These are phyloP conservation scores for Sminthurides aquaticus DNA, from an alignment of 2,888 invertebrate genomes.

Conservation along the genomic window DNA sequence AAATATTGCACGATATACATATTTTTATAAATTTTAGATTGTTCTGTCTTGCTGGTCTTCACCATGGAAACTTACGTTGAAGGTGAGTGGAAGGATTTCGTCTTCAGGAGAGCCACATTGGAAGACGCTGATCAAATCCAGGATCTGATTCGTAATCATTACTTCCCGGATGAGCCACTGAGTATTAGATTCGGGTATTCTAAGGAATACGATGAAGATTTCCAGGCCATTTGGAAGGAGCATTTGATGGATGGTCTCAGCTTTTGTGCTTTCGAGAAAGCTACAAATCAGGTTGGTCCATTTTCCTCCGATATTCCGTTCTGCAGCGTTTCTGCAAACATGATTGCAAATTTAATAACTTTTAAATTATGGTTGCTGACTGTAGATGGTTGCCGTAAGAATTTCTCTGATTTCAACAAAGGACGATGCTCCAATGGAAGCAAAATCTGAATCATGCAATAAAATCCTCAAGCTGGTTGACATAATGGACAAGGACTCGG, in stretches of 20 bases:
- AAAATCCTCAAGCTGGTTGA: slow-evolving; percentile 1
- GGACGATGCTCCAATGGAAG: background rate
- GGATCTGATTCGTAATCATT: slow-evolving; percentile 2
- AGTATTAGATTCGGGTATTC: slow-evolving; percentile 10
- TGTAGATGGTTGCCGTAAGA: slow-evolving; percentile 15
- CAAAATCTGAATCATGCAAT: background rate
- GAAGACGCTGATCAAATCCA: slow-evolving; percentile 9
- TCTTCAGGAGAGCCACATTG: background rate
- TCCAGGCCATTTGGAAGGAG: slow-evolving; percentile 2
- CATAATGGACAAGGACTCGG: background rate
- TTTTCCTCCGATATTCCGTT: no score
- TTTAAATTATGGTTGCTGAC: no score
- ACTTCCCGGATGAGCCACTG: slow-evolving; percentile 14
- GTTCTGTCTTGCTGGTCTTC: no score
- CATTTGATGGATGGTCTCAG: slow-evolving; percentile 8
- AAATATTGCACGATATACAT: no score
- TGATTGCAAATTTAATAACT: no score
- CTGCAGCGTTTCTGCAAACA: no score
- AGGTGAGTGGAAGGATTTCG: slow-evolving; percentile 16
- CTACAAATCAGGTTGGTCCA: slow-evolving; percentile 13
- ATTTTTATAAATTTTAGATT: no score
- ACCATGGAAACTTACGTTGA: background rate
- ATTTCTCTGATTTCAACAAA: background rate
- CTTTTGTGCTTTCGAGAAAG: slow-evolving; percentile 20
- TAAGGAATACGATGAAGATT: slow-evolving; percentile 13